Conservation (phyloP, 2,797 vertebrate species). For the Ceryle rudis region DNA sequence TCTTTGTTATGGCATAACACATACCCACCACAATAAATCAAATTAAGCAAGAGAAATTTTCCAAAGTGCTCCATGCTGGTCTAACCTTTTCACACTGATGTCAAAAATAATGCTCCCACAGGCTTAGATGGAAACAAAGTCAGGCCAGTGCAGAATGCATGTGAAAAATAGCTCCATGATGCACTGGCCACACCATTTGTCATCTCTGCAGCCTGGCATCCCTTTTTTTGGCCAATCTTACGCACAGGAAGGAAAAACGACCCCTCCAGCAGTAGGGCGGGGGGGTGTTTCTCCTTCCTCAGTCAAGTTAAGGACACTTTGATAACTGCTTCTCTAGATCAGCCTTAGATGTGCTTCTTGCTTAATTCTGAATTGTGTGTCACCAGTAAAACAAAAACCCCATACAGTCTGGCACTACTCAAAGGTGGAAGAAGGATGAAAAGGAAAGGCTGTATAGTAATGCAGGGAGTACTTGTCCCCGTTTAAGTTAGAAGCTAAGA, state of each 20-base stretch:
- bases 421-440: not conserved
- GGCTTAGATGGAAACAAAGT: not conserved
- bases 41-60: not conserved
- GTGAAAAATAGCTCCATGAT: not conserved
- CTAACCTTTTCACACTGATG: not conserved
- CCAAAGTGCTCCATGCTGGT: not conserved
- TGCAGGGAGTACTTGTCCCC: not conserved
- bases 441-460: not conserved
- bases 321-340: not conserved
- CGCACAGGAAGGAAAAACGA: not conserved
- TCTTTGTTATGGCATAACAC: not conserved
- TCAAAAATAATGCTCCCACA: not conserved
- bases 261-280: not conserved
- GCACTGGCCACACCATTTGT: not conserved
- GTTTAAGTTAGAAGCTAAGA: conserved; percentile 43
- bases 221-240: not conserved
- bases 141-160: not conserved
- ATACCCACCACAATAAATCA: not conserved
- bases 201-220: not conserved
- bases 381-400: not conserved
- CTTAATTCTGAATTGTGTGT: not conserved
- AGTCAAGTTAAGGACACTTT: not conserved
- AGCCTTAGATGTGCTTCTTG: not conserved
- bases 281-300: not conserved
- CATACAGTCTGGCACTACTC: not conserved